Base-by-base conservation (phyloP, 2,888 invertebrate genomes). In the Drosophila acutilabella region DNA sequence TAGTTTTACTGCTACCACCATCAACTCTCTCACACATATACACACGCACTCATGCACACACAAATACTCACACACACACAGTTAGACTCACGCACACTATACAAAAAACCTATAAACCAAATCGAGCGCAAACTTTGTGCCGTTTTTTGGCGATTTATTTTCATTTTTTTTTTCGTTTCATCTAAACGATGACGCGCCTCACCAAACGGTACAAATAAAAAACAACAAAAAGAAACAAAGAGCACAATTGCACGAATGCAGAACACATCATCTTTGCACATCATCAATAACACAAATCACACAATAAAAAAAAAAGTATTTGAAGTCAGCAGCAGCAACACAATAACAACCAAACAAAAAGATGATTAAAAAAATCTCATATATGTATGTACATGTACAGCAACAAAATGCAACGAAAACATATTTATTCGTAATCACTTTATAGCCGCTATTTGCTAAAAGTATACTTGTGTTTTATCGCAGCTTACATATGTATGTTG, bases 371-470 rank as follows among this genome's bases (percentile, higher is more conserved):
- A 45, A 48, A 66, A 64, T 64, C 38, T 45, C 42, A 64, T 66
- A 50, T 57, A 53, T 75, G 50, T 57, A 53, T 75, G 50, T 45
- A 58, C 23, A 51, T 20, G 50, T 45, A 58, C 23, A 51, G 48
- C 38, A 53, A 26, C 52, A 18, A 33, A 30, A 41, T 30, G 47
- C 54, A 74, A 57, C 54, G 54, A 74, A 71, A 68, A 76, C 71
- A 74, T 65, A 66, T 64, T 77, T 71, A 74, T 69, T 83, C 74
- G 87, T 77, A 77, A 83, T 83, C 81, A 80, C 81, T 83, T 68
- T 67, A 48, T 58, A 36, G 53, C 45, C 60, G 71, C 59, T 53
- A 64, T 56, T 52, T 52, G 45, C 13, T 51, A 2, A 20, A 38
- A 57, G 42, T 52, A 36, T 60, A 48, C 26, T 74, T 54, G 23